These are phyloP conservation scores for Agonopterix arenella DNA, from an alignment of 2,888 invertebrate species.

Conservation along the genomic window DNA sequence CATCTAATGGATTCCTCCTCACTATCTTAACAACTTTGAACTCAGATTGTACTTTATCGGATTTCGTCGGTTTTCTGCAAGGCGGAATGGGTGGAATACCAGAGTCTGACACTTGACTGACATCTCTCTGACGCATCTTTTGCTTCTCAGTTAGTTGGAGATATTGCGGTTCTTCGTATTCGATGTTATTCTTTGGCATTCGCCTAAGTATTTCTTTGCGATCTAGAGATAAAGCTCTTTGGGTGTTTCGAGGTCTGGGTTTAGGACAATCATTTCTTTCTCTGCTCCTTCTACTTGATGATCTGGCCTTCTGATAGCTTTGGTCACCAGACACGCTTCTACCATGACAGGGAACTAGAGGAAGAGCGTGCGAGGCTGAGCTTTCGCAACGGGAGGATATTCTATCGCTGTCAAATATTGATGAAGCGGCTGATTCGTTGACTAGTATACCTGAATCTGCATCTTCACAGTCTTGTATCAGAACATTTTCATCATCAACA, in stretches of 20 bases:
- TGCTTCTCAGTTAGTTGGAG: constrained; percentile 70
- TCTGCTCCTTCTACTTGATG: constrained; percentile 59
- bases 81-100: constrained; percentile 73
- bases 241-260: constrained; percentile 53
- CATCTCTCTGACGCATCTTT: constrained; percentile 65
- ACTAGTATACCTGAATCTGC: constrained; percentile 86
- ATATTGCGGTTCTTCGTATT: constrained; percentile 60
- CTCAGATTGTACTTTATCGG: constrained; percentile 47
- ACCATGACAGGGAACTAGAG: constrained; percentile 55
- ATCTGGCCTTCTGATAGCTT: constrained; percentile 49
- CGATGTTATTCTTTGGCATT: constrained; percentile 58
- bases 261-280: constrained; percentile 52
- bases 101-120: constrained; percentile 42
- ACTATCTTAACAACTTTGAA: constrained; percentile 75
- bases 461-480: constrained; percentile 80
- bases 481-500: constrained; percentile 70
- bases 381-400: constrained; percentile 73
- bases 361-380: constrained; percentile 63
- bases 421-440: constrained; percentile 83
- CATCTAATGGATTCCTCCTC: constrained; percentile 76
- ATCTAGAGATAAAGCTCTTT: constrained; percentile 74
- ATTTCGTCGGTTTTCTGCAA: constrained; percentile 51
- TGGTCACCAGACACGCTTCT: constrained; percentile 72
- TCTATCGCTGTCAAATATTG: constrained; percentile 77
- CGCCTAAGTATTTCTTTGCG: constrained; percentile 71